Evolutionary conservation across 1,140 invertebrate species (phyloP).

Genomic region (Colletes latitarsis): DNA sequence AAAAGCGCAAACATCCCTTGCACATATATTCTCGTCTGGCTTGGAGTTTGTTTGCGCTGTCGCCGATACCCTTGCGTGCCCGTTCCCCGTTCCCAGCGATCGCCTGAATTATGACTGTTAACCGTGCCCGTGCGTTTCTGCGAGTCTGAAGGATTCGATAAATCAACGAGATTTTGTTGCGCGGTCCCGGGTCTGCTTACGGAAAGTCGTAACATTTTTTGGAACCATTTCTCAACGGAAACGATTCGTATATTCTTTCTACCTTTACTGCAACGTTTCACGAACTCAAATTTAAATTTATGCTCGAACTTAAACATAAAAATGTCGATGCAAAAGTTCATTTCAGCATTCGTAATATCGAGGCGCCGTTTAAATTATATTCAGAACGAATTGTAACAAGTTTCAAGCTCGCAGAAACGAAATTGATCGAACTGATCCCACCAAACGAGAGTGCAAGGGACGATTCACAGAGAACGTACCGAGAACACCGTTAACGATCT

Average conservation of each 20-base stretch:
- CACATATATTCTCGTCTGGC: slow-evolving; percentile 35
- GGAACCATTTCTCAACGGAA: too few relatives aligned
- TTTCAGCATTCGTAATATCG: too few relatives aligned
- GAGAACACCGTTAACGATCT: not conserved
- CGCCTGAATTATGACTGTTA: slow-evolving; percentile 18
- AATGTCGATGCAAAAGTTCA: too few relatives aligned
- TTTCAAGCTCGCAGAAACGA: too few relatives aligned
- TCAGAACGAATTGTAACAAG: too few relatives aligned
- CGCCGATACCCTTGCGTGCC: not conserved
- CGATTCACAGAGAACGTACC: not conserved
- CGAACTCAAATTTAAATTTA: too few relatives aligned
- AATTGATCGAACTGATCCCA: not conserved
- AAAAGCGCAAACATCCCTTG: slow-evolving; percentile 16
- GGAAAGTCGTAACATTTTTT: not conserved
- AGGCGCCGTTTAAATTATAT: too few relatives aligned
- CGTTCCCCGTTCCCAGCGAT: not conserved
- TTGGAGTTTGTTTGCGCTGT: slow-evolving; percentile 27
- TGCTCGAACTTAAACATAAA: too few relatives aligned
- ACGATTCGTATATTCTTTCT: too few relatives aligned
- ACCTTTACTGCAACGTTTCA: too few relatives aligned
- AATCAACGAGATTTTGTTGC: not conserved
- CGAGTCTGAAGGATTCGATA: slow-evolving; percentile 10
- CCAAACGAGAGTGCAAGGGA: slow-evolving; percentile 1
- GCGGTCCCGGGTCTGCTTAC: not conserved
- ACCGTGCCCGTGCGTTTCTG: not conserved